Percentiles rank a stretch among this genome's conserved stretches.
These are phyloP conservation scores for Acanthosepion esculentum DNA, from an alignment of 2,888 invertebrate species.

Conservation along the genomic window DNA sequence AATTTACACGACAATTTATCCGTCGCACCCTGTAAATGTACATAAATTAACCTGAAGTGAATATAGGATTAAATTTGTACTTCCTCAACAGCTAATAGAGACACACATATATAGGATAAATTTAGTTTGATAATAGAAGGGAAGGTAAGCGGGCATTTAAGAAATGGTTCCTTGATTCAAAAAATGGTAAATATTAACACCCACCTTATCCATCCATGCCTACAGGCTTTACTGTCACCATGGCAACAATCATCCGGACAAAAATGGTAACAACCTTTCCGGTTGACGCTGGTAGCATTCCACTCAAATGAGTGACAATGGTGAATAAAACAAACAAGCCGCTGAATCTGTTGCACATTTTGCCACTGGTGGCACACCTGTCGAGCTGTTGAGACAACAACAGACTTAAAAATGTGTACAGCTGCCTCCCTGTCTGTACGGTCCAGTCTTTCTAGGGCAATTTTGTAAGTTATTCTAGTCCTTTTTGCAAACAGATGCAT, in stretches of 20 bases:
- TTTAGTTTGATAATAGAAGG: neutral
- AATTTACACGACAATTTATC: too few relatives aligned
- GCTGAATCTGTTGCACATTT: neutral
- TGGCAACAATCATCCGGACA: constrained; percentile 12
- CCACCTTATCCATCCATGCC: neutral
- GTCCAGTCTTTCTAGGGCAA: neutral
- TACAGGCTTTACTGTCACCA: neutral
- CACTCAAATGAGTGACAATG: constrained; percentile 44
- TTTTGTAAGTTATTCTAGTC: neutral
- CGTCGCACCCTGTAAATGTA: too few relatives aligned
- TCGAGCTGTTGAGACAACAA: neutral
- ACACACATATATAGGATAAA: neutral
- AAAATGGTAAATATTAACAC: neutral
- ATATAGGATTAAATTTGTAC: neutral
- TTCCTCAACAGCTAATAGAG: neutral
- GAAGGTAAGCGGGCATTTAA: neutral
- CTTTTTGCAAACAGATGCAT: neutral
- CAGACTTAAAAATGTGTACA: neutral
- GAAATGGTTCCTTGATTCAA: neutral
- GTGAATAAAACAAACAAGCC: constrained; percentile 24
- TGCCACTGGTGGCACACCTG: neutral
- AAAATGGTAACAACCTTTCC: constrained; percentile 43
- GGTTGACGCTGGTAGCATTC: neutral
- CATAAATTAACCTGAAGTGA: too few relatives aligned
- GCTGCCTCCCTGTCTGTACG: neutral